These are phyloP conservation scores for Plumapathes pennacea DNA, from an alignment of 92 coral and sea anemone genomes.

Conservation along the genomic window DNA sequence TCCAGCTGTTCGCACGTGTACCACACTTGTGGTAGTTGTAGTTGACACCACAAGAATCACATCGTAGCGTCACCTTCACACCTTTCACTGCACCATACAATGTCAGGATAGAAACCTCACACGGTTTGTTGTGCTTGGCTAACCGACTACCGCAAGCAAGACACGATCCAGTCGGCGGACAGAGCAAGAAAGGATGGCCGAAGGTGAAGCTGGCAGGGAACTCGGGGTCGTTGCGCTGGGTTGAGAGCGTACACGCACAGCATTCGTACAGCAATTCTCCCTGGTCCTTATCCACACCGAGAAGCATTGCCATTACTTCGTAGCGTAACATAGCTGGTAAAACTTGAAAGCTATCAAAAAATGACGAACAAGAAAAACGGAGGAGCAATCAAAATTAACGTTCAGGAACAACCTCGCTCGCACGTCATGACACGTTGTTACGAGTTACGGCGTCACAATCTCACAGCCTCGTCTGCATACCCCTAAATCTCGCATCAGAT, in stretches of 20 bases:
- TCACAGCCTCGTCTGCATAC: no score
- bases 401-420: no score
- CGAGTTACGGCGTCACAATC: no score
- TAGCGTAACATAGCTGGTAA: not conserved
- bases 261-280: not conserved
- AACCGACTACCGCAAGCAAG: not conserved
- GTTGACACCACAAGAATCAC: not conserved
- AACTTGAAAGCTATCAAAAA: no score
- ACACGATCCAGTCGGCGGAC: constrained; percentile 1
- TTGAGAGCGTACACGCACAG: no score
- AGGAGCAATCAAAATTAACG: no score
- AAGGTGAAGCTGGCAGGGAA: no score
- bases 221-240: not conserved
- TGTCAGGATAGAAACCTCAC: constrained; percentile 3
- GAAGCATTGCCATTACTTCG: not conserved
- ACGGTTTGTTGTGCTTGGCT: constrained; percentile 14
- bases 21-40: constrained; percentile 25
- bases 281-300: not conserved
- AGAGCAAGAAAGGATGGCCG: not conserved
- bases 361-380: no score
- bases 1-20: not conserved
- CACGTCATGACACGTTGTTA: no score
- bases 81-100: not conserved
- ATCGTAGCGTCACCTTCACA: constrained; percentile 3
- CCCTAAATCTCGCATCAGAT: no score